Conservation (phyloP, 2,113 vertebrate genomes). For the Cathartes aura region DNA sequence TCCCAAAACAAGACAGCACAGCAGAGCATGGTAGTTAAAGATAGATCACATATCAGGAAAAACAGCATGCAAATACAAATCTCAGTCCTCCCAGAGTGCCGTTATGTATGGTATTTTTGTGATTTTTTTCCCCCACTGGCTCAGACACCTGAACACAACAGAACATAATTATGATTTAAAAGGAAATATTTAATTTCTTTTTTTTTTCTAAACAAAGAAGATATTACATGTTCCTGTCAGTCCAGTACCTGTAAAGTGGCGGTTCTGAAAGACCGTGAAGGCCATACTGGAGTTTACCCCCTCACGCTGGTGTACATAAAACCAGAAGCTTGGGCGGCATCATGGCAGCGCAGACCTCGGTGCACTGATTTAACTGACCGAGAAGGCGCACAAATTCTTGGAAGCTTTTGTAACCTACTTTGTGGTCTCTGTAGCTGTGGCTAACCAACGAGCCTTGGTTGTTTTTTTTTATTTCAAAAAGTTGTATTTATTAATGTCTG, state of each 20-base stretch:
- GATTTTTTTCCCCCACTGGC: background rate
- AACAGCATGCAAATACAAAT: background rate
- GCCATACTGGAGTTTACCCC: background rate
- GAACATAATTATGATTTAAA: background rate
- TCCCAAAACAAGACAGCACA: background rate
- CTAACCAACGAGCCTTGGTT: background rate
- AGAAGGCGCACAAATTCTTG: background rate
- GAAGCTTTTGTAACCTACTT: background rate
- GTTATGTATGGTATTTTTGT: background rate
- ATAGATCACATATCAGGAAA: background rate
- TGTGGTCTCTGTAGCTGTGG: background rate
- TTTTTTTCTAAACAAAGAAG: background rate
- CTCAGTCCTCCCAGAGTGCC: background rate
- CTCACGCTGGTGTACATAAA: background rate
- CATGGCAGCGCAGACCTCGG: background rate
- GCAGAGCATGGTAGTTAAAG: background rate
- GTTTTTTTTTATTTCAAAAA: too few relatives aligned
- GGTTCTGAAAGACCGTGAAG: background rate
- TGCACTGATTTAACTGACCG: background rate
- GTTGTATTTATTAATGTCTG: background rate
- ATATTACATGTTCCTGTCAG: background rate
- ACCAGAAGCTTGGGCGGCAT: background rate
- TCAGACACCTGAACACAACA: background rate
- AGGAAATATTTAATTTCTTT: background rate
- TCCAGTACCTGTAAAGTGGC: background rate